Percentiles rank a stretch among this genome's conserved stretches.
These are phyloP conservation scores for Pentalonia nigronervosa DNA, from an alignment of 1,140 invertebrate species.

Conservation along the genomic window DNA sequence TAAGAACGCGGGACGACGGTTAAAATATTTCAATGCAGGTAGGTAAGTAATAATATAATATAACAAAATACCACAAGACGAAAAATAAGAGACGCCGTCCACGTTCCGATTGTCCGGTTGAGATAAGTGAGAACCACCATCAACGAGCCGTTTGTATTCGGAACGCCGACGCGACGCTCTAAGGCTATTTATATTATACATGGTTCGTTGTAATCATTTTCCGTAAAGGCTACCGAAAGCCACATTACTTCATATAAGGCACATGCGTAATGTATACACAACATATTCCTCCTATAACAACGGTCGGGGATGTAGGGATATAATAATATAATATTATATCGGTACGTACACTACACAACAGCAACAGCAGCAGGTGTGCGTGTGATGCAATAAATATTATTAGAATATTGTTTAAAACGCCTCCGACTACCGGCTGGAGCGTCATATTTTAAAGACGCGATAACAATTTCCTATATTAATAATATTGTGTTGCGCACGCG, in stretches of 20 bases:
- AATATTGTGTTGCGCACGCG: neutral
- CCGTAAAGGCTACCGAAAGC: neutral
- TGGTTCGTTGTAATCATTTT: neutral
- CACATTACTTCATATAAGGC: neutral
- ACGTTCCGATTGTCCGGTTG: neutral
- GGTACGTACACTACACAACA: neutral
- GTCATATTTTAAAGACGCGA: neutral
- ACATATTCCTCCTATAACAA: neutral
- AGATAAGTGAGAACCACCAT: neutral
- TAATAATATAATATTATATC: neutral
- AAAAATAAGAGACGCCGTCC: neutral
- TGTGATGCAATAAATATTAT: neutral
- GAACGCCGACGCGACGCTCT: neutral
- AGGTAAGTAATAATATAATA: neutral
- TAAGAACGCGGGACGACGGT: neutral
- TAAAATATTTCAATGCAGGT: neutral
- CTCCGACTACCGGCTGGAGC: conserved; percentile 7
- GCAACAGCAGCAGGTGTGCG: conserved; percentile 5
- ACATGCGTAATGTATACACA: neutral
- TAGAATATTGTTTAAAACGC: neutral
- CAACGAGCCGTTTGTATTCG: neutral
- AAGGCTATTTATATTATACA: neutral
- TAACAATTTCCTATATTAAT: neutral
- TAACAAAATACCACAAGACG: neutral
- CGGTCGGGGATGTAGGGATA: neutral